These are phyloP conservation scores for Parelbella ahira DNA, from an alignment of 2,888 invertebrate genomes.

Conservation along the genomic window DNA sequence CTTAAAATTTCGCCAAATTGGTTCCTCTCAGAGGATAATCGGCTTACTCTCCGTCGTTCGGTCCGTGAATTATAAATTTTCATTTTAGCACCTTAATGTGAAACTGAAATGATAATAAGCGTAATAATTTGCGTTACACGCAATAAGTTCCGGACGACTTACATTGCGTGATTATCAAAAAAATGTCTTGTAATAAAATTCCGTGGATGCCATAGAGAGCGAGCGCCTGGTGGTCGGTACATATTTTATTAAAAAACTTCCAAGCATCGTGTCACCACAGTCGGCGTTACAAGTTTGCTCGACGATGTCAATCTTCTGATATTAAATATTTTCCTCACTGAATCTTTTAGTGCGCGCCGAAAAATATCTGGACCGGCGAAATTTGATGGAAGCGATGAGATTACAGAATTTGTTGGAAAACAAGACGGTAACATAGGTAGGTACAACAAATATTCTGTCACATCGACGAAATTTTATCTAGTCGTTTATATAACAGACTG, in stretches of 20 bases:
- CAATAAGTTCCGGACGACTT: constrained; percentile 12
- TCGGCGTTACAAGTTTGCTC: constrained; percentile 37
- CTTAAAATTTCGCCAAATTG: constrained; percentile 3
- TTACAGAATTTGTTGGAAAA: constrained; percentile 18
- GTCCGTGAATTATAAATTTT: constrained; percentile 3
- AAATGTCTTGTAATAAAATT: constrained; percentile 20
- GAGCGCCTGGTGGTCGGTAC: constrained; percentile 38
- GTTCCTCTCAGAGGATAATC: constrained; percentile 7
- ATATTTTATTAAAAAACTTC: constrained; percentile 71
- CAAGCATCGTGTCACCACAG: constrained; percentile 52
- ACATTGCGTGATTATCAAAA: constrained; percentile 15
- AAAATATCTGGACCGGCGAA: constrained; percentile 22
- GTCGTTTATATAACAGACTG: too few species aligned
- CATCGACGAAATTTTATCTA: too few species aligned
- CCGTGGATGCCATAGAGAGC: constrained; percentile 15
- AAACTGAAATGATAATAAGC: constrained; percentile 5
- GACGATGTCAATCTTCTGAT: constrained; percentile 49
- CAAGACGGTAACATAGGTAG: constrained; percentile 2
- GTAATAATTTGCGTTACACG: constrained; percentile 4
- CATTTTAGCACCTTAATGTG: background rate
- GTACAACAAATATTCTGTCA: too few species aligned
- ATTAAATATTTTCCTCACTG: constrained; percentile 56
- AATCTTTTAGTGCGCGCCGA: constrained; percentile 34
- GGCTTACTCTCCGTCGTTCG: background rate
- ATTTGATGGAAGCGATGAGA: constrained; percentile 18